These are phyloP conservation scores for Hoplostethus atlanticus DNA, from an alignment of 2,797 vertebrate species.

Conservation along the genomic window DNA sequence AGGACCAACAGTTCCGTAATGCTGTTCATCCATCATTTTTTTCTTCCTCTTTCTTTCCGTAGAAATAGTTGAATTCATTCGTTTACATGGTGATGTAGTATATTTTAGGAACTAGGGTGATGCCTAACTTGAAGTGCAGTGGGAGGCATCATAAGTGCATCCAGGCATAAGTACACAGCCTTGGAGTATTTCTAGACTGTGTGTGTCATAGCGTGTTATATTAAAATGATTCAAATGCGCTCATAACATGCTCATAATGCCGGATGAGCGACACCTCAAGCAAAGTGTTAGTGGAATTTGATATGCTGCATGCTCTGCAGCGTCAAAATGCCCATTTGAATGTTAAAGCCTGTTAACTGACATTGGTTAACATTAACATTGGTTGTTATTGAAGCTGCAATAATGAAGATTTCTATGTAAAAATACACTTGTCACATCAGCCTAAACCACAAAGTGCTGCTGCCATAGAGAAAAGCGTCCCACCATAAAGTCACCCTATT, in stretches of 20 bases:
- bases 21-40: neutral
- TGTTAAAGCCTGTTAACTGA: slow-evolving; percentile 14
- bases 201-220: slow-evolving; percentile 17
- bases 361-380: neutral
- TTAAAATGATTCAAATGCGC: slow-evolving; percentile 22
- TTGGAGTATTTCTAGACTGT: neutral
- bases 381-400: slow-evolving; percentile 11
- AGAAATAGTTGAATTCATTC: too few relatives aligned
- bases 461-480: too few relatives aligned
- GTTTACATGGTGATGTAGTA: neutral
- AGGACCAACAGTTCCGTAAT: slow-evolving; percentile 17
- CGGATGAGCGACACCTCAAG: neutral
- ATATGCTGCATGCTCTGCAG: slow-evolving; percentile 31
- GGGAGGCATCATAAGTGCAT: slow-evolving; percentile 34
- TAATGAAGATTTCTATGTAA: too few relatives aligned
- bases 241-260: slow-evolving; percentile 5
- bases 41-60: too few relatives aligned
- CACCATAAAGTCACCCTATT: too few relatives aligned
- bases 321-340: slow-evolving; percentile 57
- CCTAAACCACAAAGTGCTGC: too few relatives aligned
- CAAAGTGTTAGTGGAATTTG: slow-evolving; percentile 30
- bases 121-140: slow-evolving; percentile 26
- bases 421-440: too few relatives aligned
- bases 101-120: neutral
- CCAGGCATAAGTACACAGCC: neutral